Percentiles rank a stretch among this genome's conserved stretches.
Conservation (phyloP, 2,113 vertebrate species). For the Centropus bengalensis region DNA sequence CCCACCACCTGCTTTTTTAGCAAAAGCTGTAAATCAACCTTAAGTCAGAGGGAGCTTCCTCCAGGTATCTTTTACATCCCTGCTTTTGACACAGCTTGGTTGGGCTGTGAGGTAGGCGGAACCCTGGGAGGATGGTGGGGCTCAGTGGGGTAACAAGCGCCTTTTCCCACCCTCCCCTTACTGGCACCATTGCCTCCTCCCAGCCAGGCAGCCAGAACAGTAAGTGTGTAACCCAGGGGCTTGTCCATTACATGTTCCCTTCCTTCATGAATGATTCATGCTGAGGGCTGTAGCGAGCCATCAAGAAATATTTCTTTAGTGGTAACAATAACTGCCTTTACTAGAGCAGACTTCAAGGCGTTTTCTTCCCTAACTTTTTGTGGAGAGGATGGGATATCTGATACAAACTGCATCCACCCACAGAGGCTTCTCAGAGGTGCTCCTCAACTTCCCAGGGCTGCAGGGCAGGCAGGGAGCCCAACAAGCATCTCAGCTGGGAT, state of each 20-base stretch:
- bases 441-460: neutral
- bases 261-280: neutral
- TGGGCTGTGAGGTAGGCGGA: neutral
- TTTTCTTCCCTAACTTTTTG: neutral
- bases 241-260: neutral
- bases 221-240: neutral
- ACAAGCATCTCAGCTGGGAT: neutral
- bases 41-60: neutral
- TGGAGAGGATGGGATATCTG: neutral
- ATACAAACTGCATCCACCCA: neutral
- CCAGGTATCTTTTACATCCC: neutral
- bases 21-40: neutral
- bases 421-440: neutral
- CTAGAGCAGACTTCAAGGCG: neutral
- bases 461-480: neutral
- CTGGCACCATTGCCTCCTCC: neutral
- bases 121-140: neutral
- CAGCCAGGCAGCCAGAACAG: rapidly evolving
- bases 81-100: neutral
- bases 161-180: neutral
- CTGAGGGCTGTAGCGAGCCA: neutral
- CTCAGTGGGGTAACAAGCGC: neutral
- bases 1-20: neutral
- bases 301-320: neutral
- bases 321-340: neutral